Base-by-base conservation (phyloP, 1,140 invertebrate genomes). In the Chironomus tepperi region DNA sequence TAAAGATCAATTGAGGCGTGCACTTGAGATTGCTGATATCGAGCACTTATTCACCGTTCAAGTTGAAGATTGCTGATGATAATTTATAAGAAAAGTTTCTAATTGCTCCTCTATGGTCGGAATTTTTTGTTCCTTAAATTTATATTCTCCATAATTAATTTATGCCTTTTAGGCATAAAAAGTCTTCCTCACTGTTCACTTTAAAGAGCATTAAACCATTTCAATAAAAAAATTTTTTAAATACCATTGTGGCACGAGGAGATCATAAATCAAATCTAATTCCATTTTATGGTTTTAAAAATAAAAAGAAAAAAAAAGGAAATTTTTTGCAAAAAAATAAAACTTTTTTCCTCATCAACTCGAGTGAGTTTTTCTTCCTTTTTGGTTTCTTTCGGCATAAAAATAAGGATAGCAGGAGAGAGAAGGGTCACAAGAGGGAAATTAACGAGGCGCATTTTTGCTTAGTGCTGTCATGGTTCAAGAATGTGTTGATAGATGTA, bases 171-270 rank as follows among this genome's bases (percentile, higher is more conserved):
- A 57, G 47, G 47, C 47, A n/a, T 5, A 1, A n/a, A n/a, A 12
- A 15, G 12, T 57, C 15, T 57, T 57, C 47, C 5, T 57, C 47
- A 57, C n/a, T 57, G 47, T 12, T 12, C 47, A n/a, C n/a, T 57
- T n/a, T n/a, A 57, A 57, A n/a, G 47, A 57, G n/a, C 47, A 57
- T 57, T 57, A 57, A 57, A 57, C n/a, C 47, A 57, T 57, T 57
- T 57, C 47, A 57, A 57, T 57, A 57, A n/a, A n/a, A 57, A 57
- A 15, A 57, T n/a, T n/a, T n/a, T n/a, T 57, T 57, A 57, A 57
- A n/a, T n/a, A n/a, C 47, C 47, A 57, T 12, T 57, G 47, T n/a
- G 47, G n/a, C 47, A 57, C 47, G 47, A 57, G 12, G 12, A n/a
- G 47, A 57, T 12, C 9, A 57, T 57, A 57, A 57, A 57, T 57